Base-by-base conservation (phyloP, 2,113 vertebrate genomes). In the Mesembrinibis cayennensis region DNA sequence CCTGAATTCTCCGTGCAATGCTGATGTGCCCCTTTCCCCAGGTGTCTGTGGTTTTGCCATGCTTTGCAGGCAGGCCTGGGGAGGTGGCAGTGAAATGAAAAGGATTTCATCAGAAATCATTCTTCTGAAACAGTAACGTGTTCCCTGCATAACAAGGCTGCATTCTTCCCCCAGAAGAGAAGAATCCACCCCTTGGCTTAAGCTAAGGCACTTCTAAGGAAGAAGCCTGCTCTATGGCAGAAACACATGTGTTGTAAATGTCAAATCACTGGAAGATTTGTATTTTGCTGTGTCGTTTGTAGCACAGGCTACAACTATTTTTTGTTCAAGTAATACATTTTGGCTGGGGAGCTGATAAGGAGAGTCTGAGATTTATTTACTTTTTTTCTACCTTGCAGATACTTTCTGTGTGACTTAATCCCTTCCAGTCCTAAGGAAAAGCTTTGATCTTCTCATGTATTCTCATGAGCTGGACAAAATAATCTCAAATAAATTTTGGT, bases 391-490 rank as follows among this genome's bases (percentile, higher is more conserved):
- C 59, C 29, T 78, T 89, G 29, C 55, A 83, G 47, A 61, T 77
- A 34, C 17, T 89, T 94, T 85, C 49, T 72, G 13, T 81, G 55
- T 42, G n/a, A 44, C 22, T 86, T 81, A 90, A 95, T 93, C 67
- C n/a, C 13, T 88, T 82, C 62, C 52, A 89, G 50, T 83, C 16
- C 36, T 56, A 87, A 88, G 42, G 14, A 82, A 87, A 83, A 81
- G 5, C 79, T 95, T 94, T 94, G 47, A 56, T 91, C 30, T 70
- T 52, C 30, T 86, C 45, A 74, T 50, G 29, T 94, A 78, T 90
- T 95, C 83, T 69, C 52, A 76, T 49, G 65, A 95, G 61, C 40
- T 81, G 38, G 40, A 84, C 61, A 88, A 87, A 97, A 92, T 59
- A 89, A 88, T 67, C 45, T 49, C 32, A 55, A 49, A 56, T 14